A percentile compares a stretch with the other conserved stretches of the same genome.
These are phyloP conservation scores for Hipposideros larvatus DNA, from an alignment of 2,797 vertebrate genomes.

Conservation along the genomic window DNA sequence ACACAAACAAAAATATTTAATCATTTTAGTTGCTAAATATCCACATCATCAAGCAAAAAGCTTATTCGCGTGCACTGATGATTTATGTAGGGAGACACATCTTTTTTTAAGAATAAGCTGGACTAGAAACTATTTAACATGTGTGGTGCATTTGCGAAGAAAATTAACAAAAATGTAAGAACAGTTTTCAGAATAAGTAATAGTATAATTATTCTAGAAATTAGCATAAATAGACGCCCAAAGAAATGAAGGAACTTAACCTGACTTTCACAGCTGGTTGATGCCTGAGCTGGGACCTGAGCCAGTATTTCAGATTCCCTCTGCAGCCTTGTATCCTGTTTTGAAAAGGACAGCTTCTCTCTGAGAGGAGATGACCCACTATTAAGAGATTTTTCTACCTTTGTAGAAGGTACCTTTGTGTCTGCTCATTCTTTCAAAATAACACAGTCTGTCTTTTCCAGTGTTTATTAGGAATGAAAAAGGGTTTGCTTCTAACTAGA, in stretches of 20 bases:
- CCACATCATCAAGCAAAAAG: background rate
- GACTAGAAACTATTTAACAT: background rate
- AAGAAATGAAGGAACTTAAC: background rate
- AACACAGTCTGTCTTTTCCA: background rate
- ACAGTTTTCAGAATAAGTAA: background rate
- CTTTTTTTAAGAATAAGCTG: background rate
- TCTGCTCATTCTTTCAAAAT: constrained; percentile 27
- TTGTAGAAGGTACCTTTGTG: background rate
- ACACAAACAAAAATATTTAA: background rate
- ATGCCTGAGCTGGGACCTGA: background rate
- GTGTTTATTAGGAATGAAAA: background rate
- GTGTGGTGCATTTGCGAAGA: background rate
- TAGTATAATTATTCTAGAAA: background rate
- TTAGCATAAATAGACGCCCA: background rate
- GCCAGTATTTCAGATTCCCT: background rate
- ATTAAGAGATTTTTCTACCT: constrained; percentile 12
- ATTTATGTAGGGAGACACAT: background rate
- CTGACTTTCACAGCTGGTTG: background rate
- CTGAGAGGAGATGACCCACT: background rate
- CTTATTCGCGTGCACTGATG: background rate
- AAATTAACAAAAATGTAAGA: constrained; percentile 35
- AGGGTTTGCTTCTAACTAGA: background rate
- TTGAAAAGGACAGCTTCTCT: background rate
- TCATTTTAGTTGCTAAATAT: background rate
- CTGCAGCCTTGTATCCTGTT: background rate